A percentile compares a stretch with the other conserved stretches of the same genome.
Conservation (phyloP, 2,113 vertebrate species). For the Heterotis niloticus region DNA sequence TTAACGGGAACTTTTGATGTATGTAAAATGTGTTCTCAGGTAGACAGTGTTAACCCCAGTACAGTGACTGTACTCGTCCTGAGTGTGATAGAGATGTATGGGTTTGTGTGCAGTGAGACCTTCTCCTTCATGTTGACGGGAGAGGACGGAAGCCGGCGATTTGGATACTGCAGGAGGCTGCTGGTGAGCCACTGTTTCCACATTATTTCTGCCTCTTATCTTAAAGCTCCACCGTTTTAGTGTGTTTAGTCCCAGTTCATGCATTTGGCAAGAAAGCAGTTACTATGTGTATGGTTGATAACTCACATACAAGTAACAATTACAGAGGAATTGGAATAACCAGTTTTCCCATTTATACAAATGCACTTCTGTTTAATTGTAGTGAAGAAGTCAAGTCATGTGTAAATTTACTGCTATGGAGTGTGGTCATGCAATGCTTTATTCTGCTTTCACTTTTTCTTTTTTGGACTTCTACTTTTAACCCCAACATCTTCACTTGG, state of each 20-base stretch:
- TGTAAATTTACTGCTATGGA: not conserved
- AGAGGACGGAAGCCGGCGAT: conserved; percentile 92
- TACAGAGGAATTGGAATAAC: no score
- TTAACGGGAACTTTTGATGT: no score
- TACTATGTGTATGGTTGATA: not conserved
- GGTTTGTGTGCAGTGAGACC: conserved; percentile 78
- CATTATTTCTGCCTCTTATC: not conserved
- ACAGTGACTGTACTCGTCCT: no score
- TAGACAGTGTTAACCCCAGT: no score
- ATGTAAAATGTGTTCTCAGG: no score
- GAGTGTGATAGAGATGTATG: not conserved
- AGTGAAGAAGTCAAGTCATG: no score
- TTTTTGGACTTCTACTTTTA: conserved; percentile 35
- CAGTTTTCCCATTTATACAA: not conserved
- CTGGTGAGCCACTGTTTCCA: conserved; percentile 72
- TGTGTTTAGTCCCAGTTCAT: conserved; percentile 12
- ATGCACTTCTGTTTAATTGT: no score
- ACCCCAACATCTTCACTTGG: not conserved
- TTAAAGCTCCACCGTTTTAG: conserved; percentile 34
- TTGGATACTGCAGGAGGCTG: conserved; percentile 93
- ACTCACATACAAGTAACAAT: no score
- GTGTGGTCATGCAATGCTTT: not conserved
- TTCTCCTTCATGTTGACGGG: conserved; percentile 99
- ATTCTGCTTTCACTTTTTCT: not conserved
- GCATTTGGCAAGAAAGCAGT: no score